Evolutionary conservation across 1,140 invertebrate species (phyloP), one percentile per base, ranked within the genome.

Genomic region (Amphibalanus amphitrite): DNA sequence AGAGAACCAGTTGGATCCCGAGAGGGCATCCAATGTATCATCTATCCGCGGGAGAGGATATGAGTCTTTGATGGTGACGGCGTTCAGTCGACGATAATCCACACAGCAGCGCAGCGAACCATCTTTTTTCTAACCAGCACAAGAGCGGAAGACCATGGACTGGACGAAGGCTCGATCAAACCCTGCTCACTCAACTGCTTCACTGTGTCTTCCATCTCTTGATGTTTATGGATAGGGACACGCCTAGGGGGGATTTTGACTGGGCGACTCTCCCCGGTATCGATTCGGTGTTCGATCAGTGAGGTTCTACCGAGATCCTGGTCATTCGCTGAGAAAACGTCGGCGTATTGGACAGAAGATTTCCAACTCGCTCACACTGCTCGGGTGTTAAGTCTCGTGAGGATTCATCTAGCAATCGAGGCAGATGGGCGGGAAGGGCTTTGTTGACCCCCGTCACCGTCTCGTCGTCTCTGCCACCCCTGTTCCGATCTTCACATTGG

Each of bases 21-120:
- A 20, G 33, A 75, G 3, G 23, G 17, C 25, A 28, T 76, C 70
- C 25, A 76, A 25, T 8, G 26, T 75, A 64, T 75, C 69, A 38
- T 74, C 73, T 23, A 75, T 74, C n/a, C 70, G 67, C 20, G 64
- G 71, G 0, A 75, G 73, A 4, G 70, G 75, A 29, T 69, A 75
- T 69, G 29, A 29, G n/a, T 73, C 71, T 25, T 28, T 65, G n/a
- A 40, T 72, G 3, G 71, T 73, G 1, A 64, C 70, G n/a, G 47
- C 28, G 28, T 73, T 72, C 26, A 73, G 64, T 13, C 4, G 28
- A 0, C 72, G 4, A 17, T 29, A 72, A 70, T 67, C 72, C 1
- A 73, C 30, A 20, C 72, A 72, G 28, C 71, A 59, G 59, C 72
- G 29, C 0, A 47, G 40, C 4, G 28, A 64, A 0, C 72, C 72